Base-by-base conservation (phyloP, 2,797 vertebrate genomes). In the Acanthiza pusilla region DNA sequence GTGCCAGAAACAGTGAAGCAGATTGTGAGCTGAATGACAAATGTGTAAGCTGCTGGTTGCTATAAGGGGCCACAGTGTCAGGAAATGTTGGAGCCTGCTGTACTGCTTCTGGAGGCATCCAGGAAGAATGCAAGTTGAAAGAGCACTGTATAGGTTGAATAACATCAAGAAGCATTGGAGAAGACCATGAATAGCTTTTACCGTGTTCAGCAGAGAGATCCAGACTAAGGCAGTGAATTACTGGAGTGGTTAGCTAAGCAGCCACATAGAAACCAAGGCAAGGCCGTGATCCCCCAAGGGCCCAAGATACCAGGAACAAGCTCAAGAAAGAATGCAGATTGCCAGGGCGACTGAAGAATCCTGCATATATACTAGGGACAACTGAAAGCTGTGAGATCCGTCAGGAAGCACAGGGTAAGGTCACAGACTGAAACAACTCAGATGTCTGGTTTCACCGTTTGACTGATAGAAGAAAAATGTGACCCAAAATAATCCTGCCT, bases 21-120 rank as follows among this genome's bases (percentile, higher is more conserved):
- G 94, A 93, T 93, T 95, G 95, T 85, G 91, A 96, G 92, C 51
- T 86, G 93, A 95, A 90, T 94, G 93, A 93, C 71, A 91, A 95
- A 96, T 83, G 90, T 68, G 65, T 95, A 89, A 95, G 85, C 78
- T 89, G 71, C 77, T 91, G 72, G 71, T 68, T 93, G 84, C 93
- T 94, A 89, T 93, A 93, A 96, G 93, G 75, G 91, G 86, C 74
- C 20, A 6, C 45, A 40, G 71, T 92, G 84, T 94, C 88, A 93
- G 81, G 72, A 89, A 92, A 89, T 27, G 54, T 8, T 67, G 66
- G 84, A 92, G 68, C 78, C 80, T 79, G 80, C 90, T 95, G 60
- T 73, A 80, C 73, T 73, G 63, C 86, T 96, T 85, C 94, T 96
- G 92, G 84, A 94, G 65, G 61, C 61, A 89, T 21, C 50, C 60